These are phyloP conservation scores for Trididemnum nubilum DNA, from an alignment of 23 tunicate genomes.

Conservation along the genomic window DNA sequence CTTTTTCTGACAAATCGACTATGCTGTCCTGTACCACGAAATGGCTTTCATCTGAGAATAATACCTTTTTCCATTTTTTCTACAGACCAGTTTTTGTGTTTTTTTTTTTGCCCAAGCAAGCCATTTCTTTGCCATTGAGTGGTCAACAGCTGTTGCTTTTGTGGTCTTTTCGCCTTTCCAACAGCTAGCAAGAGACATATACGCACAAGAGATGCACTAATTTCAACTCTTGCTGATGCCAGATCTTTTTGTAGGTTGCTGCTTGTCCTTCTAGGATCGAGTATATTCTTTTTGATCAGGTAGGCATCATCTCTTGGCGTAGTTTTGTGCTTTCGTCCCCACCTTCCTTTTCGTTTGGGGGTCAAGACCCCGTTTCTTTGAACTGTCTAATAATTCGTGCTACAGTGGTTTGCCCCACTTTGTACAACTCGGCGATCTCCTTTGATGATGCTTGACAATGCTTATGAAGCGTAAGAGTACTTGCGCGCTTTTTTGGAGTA, in stretches of 20 bases:
- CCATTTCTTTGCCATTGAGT: not conserved
- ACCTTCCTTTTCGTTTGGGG: conserved; percentile 1
- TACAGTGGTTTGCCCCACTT: not conserved
- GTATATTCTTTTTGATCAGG: not conserved
- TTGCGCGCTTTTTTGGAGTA: not conserved
- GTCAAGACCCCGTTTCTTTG: not conserved
- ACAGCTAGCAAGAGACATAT: not conserved
- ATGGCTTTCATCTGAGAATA: no score
- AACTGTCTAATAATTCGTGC: not conserved
- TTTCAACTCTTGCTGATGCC: not conserved
- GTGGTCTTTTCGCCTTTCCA: not conserved
- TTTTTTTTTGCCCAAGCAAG: no score
- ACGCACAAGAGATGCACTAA: not conserved
- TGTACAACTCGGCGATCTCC: not conserved
- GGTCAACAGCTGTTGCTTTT: not conserved
- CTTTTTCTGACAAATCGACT: not conserved
- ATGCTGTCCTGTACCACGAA: not conserved
- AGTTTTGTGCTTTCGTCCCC: no score
- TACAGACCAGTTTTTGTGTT: not conserved
- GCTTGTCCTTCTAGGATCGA: not conserved
- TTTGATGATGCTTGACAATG: not conserved
- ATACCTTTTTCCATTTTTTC: not conserved
- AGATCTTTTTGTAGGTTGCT: no score
- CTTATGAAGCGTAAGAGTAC: not conserved
- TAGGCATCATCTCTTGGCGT: no score